phyloP scores from a whole-genome alignment of 2,888 invertebrate genomes.

The Macrophya annulata region DNA sequence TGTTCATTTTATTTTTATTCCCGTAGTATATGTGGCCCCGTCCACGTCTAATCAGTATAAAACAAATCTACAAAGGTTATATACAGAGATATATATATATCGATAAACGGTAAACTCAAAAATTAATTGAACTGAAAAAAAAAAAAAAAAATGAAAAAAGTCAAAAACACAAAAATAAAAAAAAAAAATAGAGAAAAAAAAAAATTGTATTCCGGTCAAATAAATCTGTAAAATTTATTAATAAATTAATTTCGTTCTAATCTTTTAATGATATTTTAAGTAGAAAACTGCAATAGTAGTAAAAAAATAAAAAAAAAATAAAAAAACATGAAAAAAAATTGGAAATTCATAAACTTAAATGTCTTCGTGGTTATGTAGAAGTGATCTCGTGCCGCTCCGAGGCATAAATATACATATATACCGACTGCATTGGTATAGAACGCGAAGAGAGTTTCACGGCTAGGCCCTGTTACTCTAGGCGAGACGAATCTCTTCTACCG shows the following conservation, averaged over 20 bases:
- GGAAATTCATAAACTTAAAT: not conserved
- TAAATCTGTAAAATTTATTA: not conserved
- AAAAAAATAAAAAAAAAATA: too few species aligned
- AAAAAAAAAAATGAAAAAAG: not conserved
- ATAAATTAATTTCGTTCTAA: not conserved
- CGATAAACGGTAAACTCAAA: not conserved
- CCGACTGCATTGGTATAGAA: not conserved
- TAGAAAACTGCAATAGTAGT: too few species aligned
- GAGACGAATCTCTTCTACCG: conserved; percentile 34
- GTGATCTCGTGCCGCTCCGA: conserved; percentile 6
- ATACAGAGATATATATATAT: not conserved
- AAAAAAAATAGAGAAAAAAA: too few species aligned
- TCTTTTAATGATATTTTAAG: not conserved
- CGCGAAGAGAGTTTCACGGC: conserved; percentile 1
- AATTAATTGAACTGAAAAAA: not conserved
- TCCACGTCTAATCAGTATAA: conserved; percentile 9
- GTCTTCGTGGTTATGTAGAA: not conserved
- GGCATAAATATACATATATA: not conserved
- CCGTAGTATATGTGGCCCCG: not conserved
- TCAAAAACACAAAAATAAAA: not conserved
- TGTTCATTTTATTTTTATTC: conserved; percentile 26
- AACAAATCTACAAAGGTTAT: not conserved
- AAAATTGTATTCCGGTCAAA: not conserved
- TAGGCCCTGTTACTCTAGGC: conserved; percentile 12
- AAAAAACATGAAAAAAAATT: not conserved